phyloP scores from a whole-genome alignment of 2,113 vertebrate species.

The Daubentonia madagascariensis region DNA sequence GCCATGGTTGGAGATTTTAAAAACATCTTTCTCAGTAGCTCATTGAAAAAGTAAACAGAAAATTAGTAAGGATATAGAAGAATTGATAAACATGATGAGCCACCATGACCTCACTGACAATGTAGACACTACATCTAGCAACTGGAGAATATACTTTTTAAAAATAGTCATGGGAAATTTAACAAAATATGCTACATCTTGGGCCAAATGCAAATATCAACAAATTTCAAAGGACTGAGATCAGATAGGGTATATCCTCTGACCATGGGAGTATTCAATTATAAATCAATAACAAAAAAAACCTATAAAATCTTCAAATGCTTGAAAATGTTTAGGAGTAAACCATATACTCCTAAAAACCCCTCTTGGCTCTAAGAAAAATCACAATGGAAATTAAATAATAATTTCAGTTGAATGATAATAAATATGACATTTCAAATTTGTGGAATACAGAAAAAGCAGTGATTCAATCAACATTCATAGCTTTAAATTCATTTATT shows the following conservation, averaged over 20 bases:
- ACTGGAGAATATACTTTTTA: neutral
- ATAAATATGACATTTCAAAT: neutral
- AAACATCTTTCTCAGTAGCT: neutral
- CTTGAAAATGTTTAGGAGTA: neutral
- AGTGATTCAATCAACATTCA: neutral
- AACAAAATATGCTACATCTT: neutral
- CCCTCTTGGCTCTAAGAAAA: neutral
- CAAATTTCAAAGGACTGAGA: neutral
- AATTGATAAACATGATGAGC: neutral
- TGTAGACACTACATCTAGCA: neutral
- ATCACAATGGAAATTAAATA: neutral
- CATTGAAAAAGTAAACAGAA: neutral
- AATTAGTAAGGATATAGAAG: neutral
- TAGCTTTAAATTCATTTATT: neutral
- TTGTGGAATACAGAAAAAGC: neutral
- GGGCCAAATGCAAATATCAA: neutral
- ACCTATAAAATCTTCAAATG: neutral
- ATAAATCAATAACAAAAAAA: neutral
- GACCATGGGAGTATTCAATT: neutral
- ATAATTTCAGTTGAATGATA: neutral
- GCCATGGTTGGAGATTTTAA: neutral
- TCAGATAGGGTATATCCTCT: neutral
- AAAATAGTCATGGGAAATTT: neutral
- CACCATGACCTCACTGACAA: neutral
- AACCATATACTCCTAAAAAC: neutral